Evolutionary conservation across 37 sponge, comb jelly and placozoan species (phyloP).

Genomic region (Agelas oroides): DNA sequence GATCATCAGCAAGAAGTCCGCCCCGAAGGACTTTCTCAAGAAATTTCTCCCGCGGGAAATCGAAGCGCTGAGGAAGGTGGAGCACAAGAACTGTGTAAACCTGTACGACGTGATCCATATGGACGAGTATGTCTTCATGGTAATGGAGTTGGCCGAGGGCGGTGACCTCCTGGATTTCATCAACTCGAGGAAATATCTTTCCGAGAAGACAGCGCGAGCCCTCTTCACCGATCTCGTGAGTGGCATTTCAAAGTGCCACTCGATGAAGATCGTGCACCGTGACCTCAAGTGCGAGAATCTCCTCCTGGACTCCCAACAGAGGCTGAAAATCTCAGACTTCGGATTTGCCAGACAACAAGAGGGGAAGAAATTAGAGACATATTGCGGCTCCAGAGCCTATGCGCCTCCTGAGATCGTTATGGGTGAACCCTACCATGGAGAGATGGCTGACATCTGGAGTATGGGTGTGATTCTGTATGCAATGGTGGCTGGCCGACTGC

Average conservation of each 20-base stretch:
- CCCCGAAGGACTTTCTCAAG: too few species aligned
- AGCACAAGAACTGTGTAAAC: too few species aligned
- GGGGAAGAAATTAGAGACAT: constrained; percentile 58
- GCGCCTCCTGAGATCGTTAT: constrained; percentile 93
- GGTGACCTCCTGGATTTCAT: constrained; percentile 96
- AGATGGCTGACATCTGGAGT: constrained; percentile 92
- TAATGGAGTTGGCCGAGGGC: constrained; percentile 91
- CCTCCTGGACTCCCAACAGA: constrained; percentile 67
- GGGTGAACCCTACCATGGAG: constrained; percentile 89
- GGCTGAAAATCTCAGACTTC: constrained; percentile 85
- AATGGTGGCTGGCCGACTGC: constrained; percentile 87
- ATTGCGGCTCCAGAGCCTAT: constrained; percentile 96
- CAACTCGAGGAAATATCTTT: constrained; percentile 70
- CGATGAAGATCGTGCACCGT: constrained; percentile 82
- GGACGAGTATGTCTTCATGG: constrained; percentile 73
- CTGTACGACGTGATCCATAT: constrained; percentile 89
- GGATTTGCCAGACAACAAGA: constrained; percentile 79
- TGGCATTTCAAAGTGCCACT: constrained; percentile 75
- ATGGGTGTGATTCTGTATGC: constrained; percentile 93
- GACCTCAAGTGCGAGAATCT: constrained; percentile 96
- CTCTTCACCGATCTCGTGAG: constrained; percentile 76
- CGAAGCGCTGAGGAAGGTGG: constrained; percentile 52
- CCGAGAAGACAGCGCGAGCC: constrained; percentile 73
- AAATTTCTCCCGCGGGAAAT: too few species aligned
- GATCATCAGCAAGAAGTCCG: too few species aligned